Percentiles rank a stretch among this genome's conserved stretches.
Evolutionary conservation across 1,140 invertebrate species (phyloP).

Genomic region (Heterodera carotae): DNA sequence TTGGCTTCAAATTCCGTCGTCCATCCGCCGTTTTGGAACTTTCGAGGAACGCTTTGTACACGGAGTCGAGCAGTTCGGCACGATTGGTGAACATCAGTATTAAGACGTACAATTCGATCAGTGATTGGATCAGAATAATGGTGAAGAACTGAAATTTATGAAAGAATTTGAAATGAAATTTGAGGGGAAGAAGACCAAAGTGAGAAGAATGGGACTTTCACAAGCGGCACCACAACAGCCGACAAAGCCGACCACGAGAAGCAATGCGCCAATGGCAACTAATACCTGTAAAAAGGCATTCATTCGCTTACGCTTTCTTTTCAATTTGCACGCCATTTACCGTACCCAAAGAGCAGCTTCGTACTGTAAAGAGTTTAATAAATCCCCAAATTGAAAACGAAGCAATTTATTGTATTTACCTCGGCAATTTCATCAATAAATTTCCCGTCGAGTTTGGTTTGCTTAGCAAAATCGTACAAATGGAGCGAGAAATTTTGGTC

Average conservation of each 20-base stretch:
- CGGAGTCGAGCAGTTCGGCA: slow-evolving; percentile 35
- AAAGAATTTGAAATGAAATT: background rate
- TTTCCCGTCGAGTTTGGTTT: slow-evolving; percentile 31
- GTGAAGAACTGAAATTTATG: slow-evolving; percentile 64
- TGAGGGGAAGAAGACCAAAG: slow-evolving; percentile 47
- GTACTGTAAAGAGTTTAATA: slow-evolving; percentile 53
- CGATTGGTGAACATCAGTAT: slow-evolving; percentile 55
- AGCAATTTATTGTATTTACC: slow-evolving; percentile 42
- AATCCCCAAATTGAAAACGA: slow-evolving; percentile 9
- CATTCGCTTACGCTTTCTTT: background rate
- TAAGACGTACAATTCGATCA: slow-evolving; percentile 56
- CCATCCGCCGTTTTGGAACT: slow-evolving; percentile 38
- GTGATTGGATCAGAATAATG: slow-evolving; percentile 55
- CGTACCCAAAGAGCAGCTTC: slow-evolving; percentile 59
- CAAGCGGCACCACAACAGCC: slow-evolving; percentile 64
- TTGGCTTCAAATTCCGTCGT: slow-evolving; percentile 58
- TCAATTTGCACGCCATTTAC: no score
- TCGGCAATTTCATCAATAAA: slow-evolving; percentile 56
- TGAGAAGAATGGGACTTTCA: slow-evolving; percentile 53
- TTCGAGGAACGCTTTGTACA: slow-evolving; percentile 49
- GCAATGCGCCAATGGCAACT: slow-evolving; percentile 58
- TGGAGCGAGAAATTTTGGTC: slow-evolving; percentile 59
- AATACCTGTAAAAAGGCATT: slow-evolving; percentile 31
- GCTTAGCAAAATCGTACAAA: slow-evolving; percentile 51
- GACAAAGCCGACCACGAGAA: slow-evolving; percentile 63